These are phyloP conservation scores for Dicaeum eximium DNA, from an alignment of 2,113 vertebrate genomes.

Conservation along the genomic window DNA sequence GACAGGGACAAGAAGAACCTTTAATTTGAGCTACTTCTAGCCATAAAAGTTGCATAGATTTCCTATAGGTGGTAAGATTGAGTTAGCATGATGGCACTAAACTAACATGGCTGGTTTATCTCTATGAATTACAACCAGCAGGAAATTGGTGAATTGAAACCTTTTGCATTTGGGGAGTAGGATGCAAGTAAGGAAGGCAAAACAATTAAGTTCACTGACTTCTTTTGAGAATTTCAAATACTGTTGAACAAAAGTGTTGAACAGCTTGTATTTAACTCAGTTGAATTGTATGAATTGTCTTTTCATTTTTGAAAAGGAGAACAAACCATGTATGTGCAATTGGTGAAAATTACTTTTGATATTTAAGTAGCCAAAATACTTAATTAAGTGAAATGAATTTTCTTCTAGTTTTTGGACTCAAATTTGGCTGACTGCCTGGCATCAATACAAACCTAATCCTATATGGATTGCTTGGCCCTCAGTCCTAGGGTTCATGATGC, in stretches of 20 bases:
- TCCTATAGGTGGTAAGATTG: not conserved
- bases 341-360: not conserved
- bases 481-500: not conserved
- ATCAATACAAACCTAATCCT: not conserved
- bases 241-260: not conserved
- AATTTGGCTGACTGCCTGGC: not conserved
- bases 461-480: not conserved
- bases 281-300: not conserved
- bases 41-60: not conserved
- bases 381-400: not conserved
- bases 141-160: not conserved
- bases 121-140: not conserved
- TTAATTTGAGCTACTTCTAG: not conserved
- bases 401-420: not conserved
- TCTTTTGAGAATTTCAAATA: not conserved
- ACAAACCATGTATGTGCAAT: not conserved
- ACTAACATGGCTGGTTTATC: not conserved
- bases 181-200: not conserved
- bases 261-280: not conserved
- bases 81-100: not conserved
- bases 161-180: not conserved
- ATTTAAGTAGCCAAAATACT: not conserved
- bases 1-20: not conserved
- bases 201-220: not conserved
- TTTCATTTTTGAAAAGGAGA: not conserved